phyloP scores from a whole-genome alignment of 2,797 vertebrate genomes.

The Podarcis siculus region DNA sequence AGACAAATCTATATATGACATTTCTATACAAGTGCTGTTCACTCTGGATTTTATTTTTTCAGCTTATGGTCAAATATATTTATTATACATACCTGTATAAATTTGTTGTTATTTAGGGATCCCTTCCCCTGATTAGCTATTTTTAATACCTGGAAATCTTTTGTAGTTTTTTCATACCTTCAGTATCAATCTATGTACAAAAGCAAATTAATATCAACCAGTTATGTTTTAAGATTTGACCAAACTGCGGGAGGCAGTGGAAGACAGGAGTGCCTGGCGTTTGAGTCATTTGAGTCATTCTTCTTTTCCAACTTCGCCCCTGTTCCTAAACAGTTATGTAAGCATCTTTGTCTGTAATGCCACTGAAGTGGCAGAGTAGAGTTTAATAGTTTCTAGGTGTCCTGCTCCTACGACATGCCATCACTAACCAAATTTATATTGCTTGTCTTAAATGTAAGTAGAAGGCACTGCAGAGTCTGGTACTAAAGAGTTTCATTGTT shows the following conservation, averaged over 20 bases:
- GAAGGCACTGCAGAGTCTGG: background rate
- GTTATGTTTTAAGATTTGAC: no score
- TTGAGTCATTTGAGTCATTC: slow-evolving; percentile 30
- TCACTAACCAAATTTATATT: background rate
- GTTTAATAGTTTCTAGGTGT: background rate
- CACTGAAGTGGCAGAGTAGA: background rate
- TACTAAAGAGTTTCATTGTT: background rate
- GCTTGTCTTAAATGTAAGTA: background rate
- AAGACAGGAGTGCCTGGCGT: no score
- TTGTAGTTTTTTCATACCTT: slow-evolving; percentile 18
- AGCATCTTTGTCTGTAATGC: background rate
- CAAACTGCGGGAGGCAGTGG: no score
- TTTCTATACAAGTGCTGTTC: no score
- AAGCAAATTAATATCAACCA: no score
- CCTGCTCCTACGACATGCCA: background rate
- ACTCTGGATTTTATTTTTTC: background rate
- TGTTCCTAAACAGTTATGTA: background rate
- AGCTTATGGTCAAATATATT: background rate
- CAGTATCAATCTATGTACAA: slow-evolving; percentile 20
- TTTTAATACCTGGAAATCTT: slow-evolving; percentile 19
- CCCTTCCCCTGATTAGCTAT: background rate
- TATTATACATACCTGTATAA: background rate
- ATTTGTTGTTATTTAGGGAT: background rate
- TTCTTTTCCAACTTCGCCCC: background rate
- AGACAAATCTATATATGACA: no score